Evolutionary conservation across 2,888 invertebrate genomes (phyloP).

Genomic region (Lagria hirta): DNA sequence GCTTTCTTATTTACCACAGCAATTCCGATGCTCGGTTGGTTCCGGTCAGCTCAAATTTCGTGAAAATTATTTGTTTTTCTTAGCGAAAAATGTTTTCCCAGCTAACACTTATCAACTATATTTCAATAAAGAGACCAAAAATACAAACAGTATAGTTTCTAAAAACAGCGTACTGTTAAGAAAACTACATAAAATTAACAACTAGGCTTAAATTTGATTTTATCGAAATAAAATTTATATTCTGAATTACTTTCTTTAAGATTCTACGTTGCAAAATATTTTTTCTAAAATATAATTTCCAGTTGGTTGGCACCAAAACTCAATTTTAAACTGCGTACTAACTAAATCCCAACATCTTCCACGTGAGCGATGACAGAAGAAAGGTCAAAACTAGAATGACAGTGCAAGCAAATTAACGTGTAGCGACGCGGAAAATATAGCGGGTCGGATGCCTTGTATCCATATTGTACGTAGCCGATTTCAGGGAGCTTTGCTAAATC

Average conservation of each 20-base stretch:
- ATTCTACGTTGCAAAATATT: no score
- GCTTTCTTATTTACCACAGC: constrained; percentile 34
- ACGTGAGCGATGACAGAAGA: constrained; percentile 46
- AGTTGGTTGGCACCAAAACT: no score
- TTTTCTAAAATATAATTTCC: no score
- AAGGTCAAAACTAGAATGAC: constrained; percentile 46
- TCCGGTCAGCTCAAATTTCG: constrained; percentile 36
- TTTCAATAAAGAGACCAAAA: no score
- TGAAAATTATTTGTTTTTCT: background rate
- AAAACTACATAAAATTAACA: no score
- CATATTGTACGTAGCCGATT: constrained; percentile 42
- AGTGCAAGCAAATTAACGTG: constrained; percentile 51
- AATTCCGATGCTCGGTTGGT: constrained; percentile 30
- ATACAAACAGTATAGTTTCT: no score
- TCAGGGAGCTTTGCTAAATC: constrained; percentile 47
- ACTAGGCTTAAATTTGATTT: no score
- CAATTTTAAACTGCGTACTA: constrained; percentile 42
- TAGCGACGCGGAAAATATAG: constrained; percentile 52
- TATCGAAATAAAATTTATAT: no score
- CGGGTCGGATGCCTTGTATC: constrained; percentile 40
- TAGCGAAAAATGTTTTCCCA: background rate
- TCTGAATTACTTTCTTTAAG: no score
- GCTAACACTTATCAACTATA: background rate
- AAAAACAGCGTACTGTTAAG: no score
- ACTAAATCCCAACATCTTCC: constrained; percentile 48